phyloP scores from a whole-genome alignment of 2,113 vertebrate species.

The Paradisaea rubra region DNA sequence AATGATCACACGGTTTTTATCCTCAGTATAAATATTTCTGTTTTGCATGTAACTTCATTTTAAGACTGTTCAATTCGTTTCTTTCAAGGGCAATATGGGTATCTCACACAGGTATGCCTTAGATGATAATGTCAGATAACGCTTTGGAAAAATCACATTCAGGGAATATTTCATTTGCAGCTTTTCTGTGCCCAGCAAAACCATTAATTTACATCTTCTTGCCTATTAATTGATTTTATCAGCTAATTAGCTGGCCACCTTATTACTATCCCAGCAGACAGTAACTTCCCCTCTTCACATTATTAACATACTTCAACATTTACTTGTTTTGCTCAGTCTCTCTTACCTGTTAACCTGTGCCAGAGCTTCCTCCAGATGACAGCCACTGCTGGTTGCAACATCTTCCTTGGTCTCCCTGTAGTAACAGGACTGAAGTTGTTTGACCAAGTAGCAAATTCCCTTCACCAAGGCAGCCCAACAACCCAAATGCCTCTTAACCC shows the following conservation, averaged over 20 bases:
- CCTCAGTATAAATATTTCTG: background rate
- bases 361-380: accelerated
- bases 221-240: background rate
- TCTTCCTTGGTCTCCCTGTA: background rate
- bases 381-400: accelerated
- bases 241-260: background rate
- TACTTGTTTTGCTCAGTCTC: background rate
- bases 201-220: background rate
- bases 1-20: background rate
- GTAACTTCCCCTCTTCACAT: background rate
- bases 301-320: background rate
- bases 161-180: background rate
- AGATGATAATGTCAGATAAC: background rate
- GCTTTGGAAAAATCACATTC: background rate
- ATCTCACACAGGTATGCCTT: background rate
- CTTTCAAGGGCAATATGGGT: background rate
- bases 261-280: background rate
- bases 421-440: background rate
- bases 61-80: background rate
- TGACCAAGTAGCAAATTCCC: background rate
- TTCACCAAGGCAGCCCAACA: background rate
- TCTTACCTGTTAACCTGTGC: background rate
- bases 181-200: background rate
- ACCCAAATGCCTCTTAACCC: background rate
- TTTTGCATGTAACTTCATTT: background rate